Evolutionary conservation across 2,113 vertebrate species (phyloP).

Genomic region (Malurus cyaneus): DNA sequence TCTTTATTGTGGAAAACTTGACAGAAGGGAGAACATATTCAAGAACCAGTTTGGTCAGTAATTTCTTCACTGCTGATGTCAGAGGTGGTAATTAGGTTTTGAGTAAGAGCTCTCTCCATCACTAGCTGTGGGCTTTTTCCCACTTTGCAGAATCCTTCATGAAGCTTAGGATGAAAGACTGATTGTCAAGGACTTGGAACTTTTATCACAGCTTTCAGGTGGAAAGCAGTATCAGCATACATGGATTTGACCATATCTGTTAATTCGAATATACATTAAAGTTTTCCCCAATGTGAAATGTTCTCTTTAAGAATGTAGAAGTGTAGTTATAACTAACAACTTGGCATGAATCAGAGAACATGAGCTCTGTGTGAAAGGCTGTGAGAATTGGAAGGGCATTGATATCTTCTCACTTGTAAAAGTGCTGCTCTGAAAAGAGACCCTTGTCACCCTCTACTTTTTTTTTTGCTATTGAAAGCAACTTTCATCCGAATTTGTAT

Average conservation of each 20-base stretch:
- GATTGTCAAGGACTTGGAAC: not conserved
- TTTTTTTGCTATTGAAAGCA: not conserved
- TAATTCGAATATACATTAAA: not conserved
- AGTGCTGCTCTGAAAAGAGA: not conserved
- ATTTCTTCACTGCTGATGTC: constrained; percentile 1
- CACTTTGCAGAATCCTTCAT: not conserved
- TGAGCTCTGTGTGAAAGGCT: not conserved
- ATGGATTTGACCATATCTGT: not conserved
- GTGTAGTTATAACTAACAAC: constrained; percentile 13
- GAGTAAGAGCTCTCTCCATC: constrained; percentile 8
- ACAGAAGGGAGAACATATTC: constrained; percentile 16
- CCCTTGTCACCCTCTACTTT: not conserved
- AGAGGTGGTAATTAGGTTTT: constrained; percentile 18
- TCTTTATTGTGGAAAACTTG: constrained; percentile 46
- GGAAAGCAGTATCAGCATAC: not conserved
- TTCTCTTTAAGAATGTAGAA: constrained; percentile 46
- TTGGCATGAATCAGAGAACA: not conserved
- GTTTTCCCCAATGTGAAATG: constrained; percentile 61
- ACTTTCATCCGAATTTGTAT: not conserved
- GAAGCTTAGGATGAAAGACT: not conserved
- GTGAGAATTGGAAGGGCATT: constrained; percentile 12
- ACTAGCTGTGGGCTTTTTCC: not conserved
- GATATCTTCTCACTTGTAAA: not conserved
- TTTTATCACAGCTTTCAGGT: constrained; percentile 6
- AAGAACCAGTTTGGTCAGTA: not conserved